Percentiles rank a stretch among this genome's conserved stretches.
Conservation (phyloP, 2,888 invertebrate genomes). For the Disparrhopalites patrizii region DNA sequence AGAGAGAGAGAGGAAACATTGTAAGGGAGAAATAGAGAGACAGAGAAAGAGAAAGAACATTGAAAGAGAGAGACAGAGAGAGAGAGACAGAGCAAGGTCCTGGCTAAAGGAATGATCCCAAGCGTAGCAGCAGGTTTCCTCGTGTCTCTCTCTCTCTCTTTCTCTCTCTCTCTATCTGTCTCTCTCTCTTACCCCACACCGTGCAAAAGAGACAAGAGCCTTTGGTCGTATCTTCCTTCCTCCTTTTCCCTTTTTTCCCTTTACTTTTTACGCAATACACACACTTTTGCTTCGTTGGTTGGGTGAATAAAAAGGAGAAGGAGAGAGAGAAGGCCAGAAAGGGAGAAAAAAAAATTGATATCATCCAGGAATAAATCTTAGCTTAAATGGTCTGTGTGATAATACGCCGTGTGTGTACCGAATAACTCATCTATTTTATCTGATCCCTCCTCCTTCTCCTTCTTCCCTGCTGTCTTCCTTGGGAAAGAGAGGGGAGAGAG, state of each 20-base stretch:
- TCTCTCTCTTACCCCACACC: background rate
- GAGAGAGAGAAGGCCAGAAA: too few species aligned
- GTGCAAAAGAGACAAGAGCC: background rate
- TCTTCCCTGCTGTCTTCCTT: background rate
- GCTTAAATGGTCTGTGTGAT: slow-evolving; percentile 49
- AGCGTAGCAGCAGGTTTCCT: slow-evolving; percentile 43
- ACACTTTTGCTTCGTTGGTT: slow-evolving; percentile 22
- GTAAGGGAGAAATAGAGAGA: background rate
- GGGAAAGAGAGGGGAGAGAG: background rate
- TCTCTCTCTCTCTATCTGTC: background rate
- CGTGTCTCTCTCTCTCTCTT: slow-evolving; percentile 24
- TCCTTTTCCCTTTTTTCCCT: background rate
- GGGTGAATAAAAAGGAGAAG: slow-evolving; percentile 35
- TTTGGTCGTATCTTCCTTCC: too few species aligned
- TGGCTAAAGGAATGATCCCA: slow-evolving; percentile 40
- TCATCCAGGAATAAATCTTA: slow-evolving; percentile 49
- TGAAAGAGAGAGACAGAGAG: background rate
- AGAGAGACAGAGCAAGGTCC: background rate
- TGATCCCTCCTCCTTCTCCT: slow-evolving; percentile 28
- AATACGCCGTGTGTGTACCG: slow-evolving; percentile 47
- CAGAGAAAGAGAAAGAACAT: slow-evolving; percentile 28
- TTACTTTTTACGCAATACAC: background rate
- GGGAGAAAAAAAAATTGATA: slow-evolving; percentile 48
- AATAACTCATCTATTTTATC: slow-evolving; percentile 49
- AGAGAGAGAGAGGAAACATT: background rate